A percentile compares a stretch with the other conserved stretches of the same genome.
Conservation (phyloP, 1,140 invertebrate genomes). For the Pachypsylla venusta region DNA sequence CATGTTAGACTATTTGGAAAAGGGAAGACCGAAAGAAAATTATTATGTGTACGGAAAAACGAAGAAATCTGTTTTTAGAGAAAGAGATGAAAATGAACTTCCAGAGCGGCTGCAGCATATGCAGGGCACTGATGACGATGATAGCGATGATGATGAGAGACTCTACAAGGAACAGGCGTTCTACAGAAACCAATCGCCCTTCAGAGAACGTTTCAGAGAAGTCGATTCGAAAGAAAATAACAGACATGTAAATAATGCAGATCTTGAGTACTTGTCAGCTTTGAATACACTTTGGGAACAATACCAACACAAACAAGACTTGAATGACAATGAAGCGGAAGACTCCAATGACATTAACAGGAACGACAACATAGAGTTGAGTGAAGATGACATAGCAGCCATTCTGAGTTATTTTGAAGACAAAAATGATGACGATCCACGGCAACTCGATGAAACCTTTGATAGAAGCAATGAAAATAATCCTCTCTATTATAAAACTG, state of each 20-base stretch:
- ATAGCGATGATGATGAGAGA: background rate
- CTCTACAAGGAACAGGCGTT: slow-evolving; percentile 14
- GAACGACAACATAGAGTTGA: slow-evolving; percentile 17
- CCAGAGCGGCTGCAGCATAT: slow-evolving; percentile 18
- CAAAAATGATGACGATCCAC: slow-evolving; percentile 14
- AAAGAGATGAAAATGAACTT: slow-evolving; percentile 17
- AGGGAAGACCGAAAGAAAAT: slow-evolving; percentile 3
- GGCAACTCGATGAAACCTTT: slow-evolving; percentile 18
- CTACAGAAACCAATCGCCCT: slow-evolving; percentile 17
- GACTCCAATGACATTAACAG: slow-evolving; percentile 14
- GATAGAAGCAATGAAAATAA: slow-evolving; percentile 18
- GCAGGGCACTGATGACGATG: slow-evolving; percentile 10
- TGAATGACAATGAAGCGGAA: slow-evolving; percentile 14
- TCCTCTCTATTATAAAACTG: slow-evolving; percentile 18
- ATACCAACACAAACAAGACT: slow-evolving; percentile 17
- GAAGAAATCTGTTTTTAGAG: slow-evolving; percentile 23
- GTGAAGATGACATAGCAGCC: slow-evolving; percentile 18
- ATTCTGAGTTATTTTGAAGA: slow-evolving; percentile 16
- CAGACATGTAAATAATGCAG: slow-evolving; percentile 8
- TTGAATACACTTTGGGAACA: slow-evolving; percentile 22
- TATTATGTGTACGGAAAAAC: slow-evolving; percentile 5
- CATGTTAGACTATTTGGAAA: slow-evolving; percentile 2
- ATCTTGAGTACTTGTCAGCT: slow-evolving; percentile 18
- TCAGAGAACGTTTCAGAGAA: slow-evolving; percentile 22
- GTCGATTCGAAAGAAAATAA: slow-evolving; percentile 16